phyloP scores from a whole-genome alignment of 2,888 invertebrate genomes.

The Rotaria macrura region DNA sequence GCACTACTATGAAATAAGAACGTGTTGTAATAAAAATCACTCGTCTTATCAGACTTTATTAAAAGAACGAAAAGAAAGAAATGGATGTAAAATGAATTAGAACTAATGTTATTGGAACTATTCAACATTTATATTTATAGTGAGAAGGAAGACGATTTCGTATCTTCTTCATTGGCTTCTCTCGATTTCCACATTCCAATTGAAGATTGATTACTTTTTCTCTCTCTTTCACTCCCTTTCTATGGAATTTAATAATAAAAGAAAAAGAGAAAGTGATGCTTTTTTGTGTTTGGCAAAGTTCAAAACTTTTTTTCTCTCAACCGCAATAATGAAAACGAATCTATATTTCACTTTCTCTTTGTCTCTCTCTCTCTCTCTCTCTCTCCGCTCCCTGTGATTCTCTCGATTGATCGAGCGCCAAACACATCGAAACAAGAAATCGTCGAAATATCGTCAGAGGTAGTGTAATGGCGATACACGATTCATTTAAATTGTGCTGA shows the following conservation, averaged over 20 bases:
- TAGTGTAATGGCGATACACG: neutral
- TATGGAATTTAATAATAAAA: neutral
- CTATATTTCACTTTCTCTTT: neutral
- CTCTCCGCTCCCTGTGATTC: no score
- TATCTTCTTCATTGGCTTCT: neutral
- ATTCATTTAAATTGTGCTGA: neutral
- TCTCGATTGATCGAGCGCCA: neutral
- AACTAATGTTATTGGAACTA: neutral
- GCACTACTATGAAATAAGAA: neutral
- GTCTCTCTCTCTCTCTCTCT: neutral
- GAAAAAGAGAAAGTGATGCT: neutral
- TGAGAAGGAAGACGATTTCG: neutral
- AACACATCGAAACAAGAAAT: neutral
- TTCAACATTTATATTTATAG: neutral
- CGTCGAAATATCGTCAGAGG: neutral
- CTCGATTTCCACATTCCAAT: neutral
- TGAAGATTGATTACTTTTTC: neutral
- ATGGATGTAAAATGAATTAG: neutral
- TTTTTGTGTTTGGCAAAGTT: neutral
- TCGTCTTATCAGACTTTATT: neutral
- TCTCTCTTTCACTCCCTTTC: neutral
- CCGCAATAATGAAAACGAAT: neutral
- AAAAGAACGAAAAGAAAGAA: neutral
- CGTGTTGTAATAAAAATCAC: neutral
- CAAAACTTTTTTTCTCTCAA: conserved; percentile 4